phyloP scores from a whole-genome alignment of 2,888 invertebrate species.

The Chrysotoxum bicinctum region DNA sequence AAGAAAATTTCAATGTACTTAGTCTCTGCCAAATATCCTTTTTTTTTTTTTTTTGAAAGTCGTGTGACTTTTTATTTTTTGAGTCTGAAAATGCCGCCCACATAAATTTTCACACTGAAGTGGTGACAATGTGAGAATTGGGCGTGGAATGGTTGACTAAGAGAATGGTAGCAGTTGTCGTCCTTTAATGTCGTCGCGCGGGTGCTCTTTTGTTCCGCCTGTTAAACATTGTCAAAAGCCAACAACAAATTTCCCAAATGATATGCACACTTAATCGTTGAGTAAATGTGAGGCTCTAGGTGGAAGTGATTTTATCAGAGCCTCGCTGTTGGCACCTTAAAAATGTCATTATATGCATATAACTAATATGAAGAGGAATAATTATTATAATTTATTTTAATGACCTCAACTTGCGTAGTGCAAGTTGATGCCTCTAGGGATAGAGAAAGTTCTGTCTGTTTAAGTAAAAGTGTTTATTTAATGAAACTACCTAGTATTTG shows the following conservation, averaged over 20 bases:
- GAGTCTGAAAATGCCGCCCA: background rate
- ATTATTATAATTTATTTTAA: too few relatives aligned
- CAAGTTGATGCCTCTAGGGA: too few relatives aligned
- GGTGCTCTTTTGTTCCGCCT: slow-evolving; percentile 23
- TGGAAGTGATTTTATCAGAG: background rate
- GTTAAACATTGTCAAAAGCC: slow-evolving; percentile 31
- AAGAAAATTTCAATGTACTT: background rate
- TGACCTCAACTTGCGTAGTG: too few relatives aligned
- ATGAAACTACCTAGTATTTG: too few relatives aligned
- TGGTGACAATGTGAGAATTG: slow-evolving; percentile 18
- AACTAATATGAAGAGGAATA: too few relatives aligned
- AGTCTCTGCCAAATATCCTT: slow-evolving; percentile 19
- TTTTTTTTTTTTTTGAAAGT: background rate
- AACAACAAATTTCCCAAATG: slow-evolving; percentile 38
- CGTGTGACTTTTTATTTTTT: background rate
- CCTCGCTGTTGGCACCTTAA: background rate
- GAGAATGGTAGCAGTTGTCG: background rate
- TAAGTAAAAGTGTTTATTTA: too few relatives aligned
- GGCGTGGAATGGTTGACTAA: background rate
- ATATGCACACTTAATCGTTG: slow-evolving; percentile 58
- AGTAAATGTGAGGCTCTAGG: background rate
- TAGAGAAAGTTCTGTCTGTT: too few relatives aligned
- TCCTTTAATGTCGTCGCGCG: background rate
- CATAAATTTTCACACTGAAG: background rate
- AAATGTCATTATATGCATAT: too few relatives aligned